A percentile compares a stretch with the other conserved stretches of the same genome.
These are phyloP conservation scores for Crax fasciolata DNA, from an alignment of 2,797 vertebrate species.

Conservation along the genomic window DNA sequence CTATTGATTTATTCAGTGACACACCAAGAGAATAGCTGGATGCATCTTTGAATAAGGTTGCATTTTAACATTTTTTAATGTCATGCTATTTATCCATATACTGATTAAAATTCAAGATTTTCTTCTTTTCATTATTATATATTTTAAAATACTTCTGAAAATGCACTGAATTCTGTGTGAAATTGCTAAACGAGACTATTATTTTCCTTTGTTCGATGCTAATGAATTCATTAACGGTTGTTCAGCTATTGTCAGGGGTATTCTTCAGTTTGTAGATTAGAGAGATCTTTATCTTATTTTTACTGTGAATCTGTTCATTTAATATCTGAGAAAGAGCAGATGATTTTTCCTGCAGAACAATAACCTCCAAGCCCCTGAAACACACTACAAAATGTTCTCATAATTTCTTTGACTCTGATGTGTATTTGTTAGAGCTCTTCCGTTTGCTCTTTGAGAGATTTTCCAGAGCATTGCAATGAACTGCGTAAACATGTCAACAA, in stretches of 20 bases:
- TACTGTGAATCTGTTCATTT: conserved; percentile 10
- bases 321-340: conserved; percentile 4
- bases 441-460: neutral
- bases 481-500: neutral
- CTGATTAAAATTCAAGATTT: neutral
- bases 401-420: neutral
- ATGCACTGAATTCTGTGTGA: conserved; percentile 1
- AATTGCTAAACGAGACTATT: conserved; percentile 54
- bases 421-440: neutral
- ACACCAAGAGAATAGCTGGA: neutral
- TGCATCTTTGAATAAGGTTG: neutral
- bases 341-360: neutral
- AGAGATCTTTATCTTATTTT: conserved; percentile 49
- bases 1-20: neutral
- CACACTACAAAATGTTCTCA: neutral
- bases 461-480: neutral
- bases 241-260: conserved; percentile 40
- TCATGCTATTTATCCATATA: neutral
- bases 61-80: neutral
- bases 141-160: conserved; percentile 32
- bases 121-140: neutral
- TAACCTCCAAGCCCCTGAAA: neutral
- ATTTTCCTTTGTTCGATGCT: conserved; percentile 44
- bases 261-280: conserved; percentile 34
- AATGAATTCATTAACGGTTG: conserved; percentile 62